Evolutionary conservation across 2,113 vertebrate species (phyloP), one percentile per base, ranked within the genome.

Genomic region (Paracanthobrama guichenoti): DNA sequence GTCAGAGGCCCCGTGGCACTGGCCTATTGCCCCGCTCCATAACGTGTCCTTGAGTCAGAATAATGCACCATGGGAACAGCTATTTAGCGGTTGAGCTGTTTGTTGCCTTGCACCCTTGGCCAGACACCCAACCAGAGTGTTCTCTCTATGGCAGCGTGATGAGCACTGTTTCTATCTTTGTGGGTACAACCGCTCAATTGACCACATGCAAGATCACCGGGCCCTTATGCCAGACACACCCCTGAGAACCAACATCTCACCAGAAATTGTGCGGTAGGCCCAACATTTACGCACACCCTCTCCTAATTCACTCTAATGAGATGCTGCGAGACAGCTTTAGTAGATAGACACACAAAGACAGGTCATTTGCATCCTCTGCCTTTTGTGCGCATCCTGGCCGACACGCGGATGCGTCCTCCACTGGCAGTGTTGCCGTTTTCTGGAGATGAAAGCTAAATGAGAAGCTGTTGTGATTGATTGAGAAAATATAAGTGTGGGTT

Each of bases 231-330:
- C 92, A 89, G 90, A 91, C 91, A 80, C 91, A 75, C 91, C 88
- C 79, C 88, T 79, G 85, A 83, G 87, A 91, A 89, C 82, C 79
- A 84, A 89, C 89, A 81, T 88, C 83, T 89, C 88, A 66, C 92
- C 89, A 92, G 84, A 91, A 91, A 92, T 91, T 91, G 90, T 93
- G 92, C 69, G 80, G 90, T 91, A 91, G 90, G 88, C 88, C 90
- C 90, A 90, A 88, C 88, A 89, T 92, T 92, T 89, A 91, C 88
- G 89, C 89, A 89, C 90, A 90, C 89, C 85, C 87, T 87, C 90
- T 91, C 91, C 81, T 93, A 93, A 92, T 89, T 94, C 91, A 93
- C 89, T 71, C 82, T 93, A 93, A 93, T 92, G 90, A 93, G 90
- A 92, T 81, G 87, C 84, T 91, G 85, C 82, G 81, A 85, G 92